phyloP scores from a whole-genome alignment of 1,140 invertebrate genomes.

The Oryzaephilus surinamensis region DNA sequence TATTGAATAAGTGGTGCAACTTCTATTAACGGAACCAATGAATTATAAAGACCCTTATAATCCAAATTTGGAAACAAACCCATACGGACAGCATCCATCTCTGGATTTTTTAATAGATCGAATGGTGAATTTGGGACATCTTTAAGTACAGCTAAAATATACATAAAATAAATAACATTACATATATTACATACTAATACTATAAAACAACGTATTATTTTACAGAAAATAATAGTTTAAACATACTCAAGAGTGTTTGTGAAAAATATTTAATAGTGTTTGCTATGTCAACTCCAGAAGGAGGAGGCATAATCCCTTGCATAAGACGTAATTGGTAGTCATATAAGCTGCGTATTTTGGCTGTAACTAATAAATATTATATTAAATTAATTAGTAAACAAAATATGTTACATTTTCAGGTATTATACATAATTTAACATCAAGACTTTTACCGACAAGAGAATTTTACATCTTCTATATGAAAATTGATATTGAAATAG shows the following conservation, averaged over 20 bases:
- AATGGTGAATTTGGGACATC: constrained; percentile 87
- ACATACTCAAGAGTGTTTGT: constrained; percentile 88
- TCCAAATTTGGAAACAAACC: constrained; percentile 89
- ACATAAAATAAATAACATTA: not conserved
- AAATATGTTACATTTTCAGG: too few relatives aligned
- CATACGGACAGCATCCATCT: constrained; percentile 75
- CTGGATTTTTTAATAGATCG: constrained; percentile 76
- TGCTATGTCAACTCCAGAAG: constrained; percentile 89
- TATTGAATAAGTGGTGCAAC: constrained; percentile 73
- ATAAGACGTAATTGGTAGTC: constrained; percentile 90
- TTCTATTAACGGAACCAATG: constrained; percentile 68
- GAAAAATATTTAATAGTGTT: constrained; percentile 98
- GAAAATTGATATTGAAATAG: too few relatives aligned
- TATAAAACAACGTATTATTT: constrained; percentile 6
- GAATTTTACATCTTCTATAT: too few relatives aligned
- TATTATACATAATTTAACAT: too few relatives aligned
- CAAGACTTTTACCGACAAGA: too few relatives aligned
- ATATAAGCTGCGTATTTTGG: constrained; percentile 92
- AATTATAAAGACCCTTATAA: constrained; percentile 87
- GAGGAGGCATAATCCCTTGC: constrained; percentile 82
- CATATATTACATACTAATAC: not conserved
- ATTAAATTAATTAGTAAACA: too few relatives aligned
- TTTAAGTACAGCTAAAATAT: constrained; percentile 72
- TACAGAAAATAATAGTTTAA: constrained; percentile 2
- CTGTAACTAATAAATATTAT: constrained; percentile 64